Evolutionary conservation across 2,113 vertebrate species (phyloP), one percentile per base, ranked within the genome.

Genomic region (Scortum barcoo): DNA sequence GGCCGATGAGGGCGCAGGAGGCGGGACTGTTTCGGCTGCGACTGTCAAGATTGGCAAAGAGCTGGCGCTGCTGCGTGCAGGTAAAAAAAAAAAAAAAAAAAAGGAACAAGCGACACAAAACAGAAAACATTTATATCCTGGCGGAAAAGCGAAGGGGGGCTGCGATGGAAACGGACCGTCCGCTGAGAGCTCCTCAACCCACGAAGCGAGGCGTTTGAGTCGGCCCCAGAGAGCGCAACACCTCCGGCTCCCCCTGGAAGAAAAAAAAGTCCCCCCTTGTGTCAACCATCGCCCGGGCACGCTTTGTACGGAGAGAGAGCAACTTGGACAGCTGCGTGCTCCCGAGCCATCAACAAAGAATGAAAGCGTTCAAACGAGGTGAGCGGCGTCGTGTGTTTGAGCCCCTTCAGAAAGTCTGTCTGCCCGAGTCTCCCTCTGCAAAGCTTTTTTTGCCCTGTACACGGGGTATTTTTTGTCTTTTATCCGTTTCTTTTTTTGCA

Each of bases 311-410:
- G 88, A 80, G 67, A 65, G 88, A 80, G 67, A 91, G 87, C 90
- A 94, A 94, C 91, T 95, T 94, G 93, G 89, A 94, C 93, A 93
- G 92, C 86, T 91, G 93, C 89, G 89, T 81, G 92, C 87, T 91
- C 85, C 80, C 88, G 50, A 87, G 60, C 86, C 90, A 92, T 92
- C 94, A 93, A 94, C 93, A 94, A 93, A 96, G 92, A 94, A 96
- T 96, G 95, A 96, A 95, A 88, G 86, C 94, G 19, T 89, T 88
- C 72, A 96, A 95, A 94, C 94, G 95, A 95, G 95, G 95, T 96
- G 86, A 91, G 91, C 56, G 8, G 12, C 14, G 9, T 54, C n/a
- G 11, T n/a, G 40, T 50, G 63, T 78, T 83, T 19, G 57, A 3
- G 6, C 12, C 14, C 16, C 56, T 6, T 44, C 26, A 17, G 12